Evolutionary conservation across 2,113 vertebrate genomes (phyloP), one percentile per base, ranked within the genome.

Genomic region (Gnathonemus echidnorhynchus): DNA sequence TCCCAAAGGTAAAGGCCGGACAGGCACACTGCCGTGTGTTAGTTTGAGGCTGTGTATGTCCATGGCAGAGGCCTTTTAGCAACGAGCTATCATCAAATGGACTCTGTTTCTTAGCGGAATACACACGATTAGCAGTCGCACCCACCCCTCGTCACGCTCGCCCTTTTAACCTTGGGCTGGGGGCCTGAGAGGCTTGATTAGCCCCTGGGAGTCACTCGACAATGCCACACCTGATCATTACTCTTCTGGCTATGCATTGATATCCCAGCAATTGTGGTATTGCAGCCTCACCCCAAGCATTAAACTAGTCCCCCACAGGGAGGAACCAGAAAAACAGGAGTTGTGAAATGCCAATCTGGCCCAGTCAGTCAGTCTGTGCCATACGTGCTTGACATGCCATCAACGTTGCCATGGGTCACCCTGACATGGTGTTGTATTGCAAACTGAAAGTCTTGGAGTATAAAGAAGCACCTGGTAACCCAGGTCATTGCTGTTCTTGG

Each of bases 1-100:
- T 89, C 97, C 98, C 48, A 99, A 98, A 98, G 98, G 98, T 99
- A 93, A 95, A 91, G 11, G 11, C n/a, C 10, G 3, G 62, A 10
- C 62, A 27, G n/a, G n/a, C 10, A 13, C 17, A 3, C 2, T 49
- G 66, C 2, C 19, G 3, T 35, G 17, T 2, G 27, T 10, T 39
- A 50, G 6, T 50, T 15, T 10, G 52, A 2, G 15, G 17, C 9
- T 58, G 2, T 24, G 31, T 56, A 3, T n/a, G 9, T 31, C 62
- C 9, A 3, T 66, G 9, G 5, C 0, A 11, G 62, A 31, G n/a
- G 10, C 11, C 62, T 70, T 31, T 70, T 5, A 0, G 62, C n/a
- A 3, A 1, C n/a, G 3, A 70, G 62, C n/a, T 0, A 1, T 70
- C 62, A 31, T 70, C 9, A 70, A 3, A 70, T 13, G 27, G 62